A percentile compares a stretch with the other conserved stretches of the same genome.
phyloP scores from a whole-genome alignment of 1,140 invertebrate genomes.

The Cyrtorhinus lividipennis region DNA sequence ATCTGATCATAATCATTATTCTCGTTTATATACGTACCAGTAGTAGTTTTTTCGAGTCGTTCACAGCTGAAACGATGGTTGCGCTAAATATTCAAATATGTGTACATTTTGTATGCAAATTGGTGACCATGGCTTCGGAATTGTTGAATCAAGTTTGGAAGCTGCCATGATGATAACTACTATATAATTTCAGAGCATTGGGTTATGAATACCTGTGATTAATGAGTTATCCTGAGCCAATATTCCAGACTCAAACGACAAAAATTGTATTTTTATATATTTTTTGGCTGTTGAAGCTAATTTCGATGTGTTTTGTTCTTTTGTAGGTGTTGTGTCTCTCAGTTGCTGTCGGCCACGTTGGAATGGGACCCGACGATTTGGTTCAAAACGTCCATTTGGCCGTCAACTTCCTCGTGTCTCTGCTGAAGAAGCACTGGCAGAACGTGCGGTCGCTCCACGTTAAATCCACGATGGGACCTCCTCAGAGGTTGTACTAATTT shows the following conservation, averaged over 20 bases:
- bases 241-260: too few species aligned
- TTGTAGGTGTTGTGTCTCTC: conserved; percentile 88
- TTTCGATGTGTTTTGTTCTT: conserved; percentile 22
- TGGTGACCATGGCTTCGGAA: too few species aligned
- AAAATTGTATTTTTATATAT: too few species aligned
- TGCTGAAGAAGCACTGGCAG: conserved; percentile 99
- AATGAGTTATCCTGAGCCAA: not conserved
- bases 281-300: too few species aligned
- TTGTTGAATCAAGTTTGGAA: too few species aligned
- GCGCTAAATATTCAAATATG: too few species aligned
- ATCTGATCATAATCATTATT: too few species aligned
- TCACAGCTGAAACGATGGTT: too few species aligned
- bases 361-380: conserved; percentile 87
- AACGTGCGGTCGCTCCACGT: conserved; percentile 97
- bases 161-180: not conserved
- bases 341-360: conserved; percentile 95
- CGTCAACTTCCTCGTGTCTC: conserved; percentile 97
- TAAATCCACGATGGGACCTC: conserved; percentile 96
- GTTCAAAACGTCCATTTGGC: conserved; percentile 92
- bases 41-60: too few species aligned
- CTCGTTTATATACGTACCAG: too few species aligned
- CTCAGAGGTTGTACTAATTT: conserved; percentile 93
- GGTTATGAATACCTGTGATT: not conserved
- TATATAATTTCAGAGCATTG: not conserved
- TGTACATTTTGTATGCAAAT: too few species aligned